Evolutionary conservation across 2,888 invertebrate genomes (phyloP).

Genomic region (Cenopis cana): DNA sequence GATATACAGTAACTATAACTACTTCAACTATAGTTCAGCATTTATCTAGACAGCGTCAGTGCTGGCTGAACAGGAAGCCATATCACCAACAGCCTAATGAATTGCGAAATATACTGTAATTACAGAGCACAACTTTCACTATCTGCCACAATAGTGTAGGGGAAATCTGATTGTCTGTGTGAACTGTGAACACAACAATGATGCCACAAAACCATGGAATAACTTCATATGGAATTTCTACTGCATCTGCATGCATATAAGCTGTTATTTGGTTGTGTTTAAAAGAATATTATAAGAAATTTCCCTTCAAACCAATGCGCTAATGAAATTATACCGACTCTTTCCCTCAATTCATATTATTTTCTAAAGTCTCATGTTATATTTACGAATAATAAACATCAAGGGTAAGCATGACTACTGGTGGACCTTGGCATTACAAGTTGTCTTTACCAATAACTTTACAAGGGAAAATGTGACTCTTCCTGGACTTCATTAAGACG

Average conservation of each 20-base stretch:
- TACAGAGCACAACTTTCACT: constrained; percentile 39
- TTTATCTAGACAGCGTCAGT: not conserved
- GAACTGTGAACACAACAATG: constrained; percentile 59
- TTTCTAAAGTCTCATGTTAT: not conserved
- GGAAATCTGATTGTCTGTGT: constrained; percentile 52
- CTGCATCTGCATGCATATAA: too few species aligned
- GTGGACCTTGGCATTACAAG: constrained; percentile 68
- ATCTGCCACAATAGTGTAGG: constrained; percentile 27
- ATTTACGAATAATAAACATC: constrained; percentile 15
- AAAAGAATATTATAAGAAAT: not conserved
- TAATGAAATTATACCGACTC: not conserved
- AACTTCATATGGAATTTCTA: constrained; percentile 15
- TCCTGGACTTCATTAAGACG: not conserved
- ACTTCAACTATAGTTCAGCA: too few species aligned
- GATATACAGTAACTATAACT: too few species aligned
- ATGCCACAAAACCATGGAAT: constrained; percentile 30
- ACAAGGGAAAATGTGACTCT: not conserved
- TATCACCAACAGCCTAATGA: constrained; percentile 38
- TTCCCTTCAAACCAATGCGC: not conserved
- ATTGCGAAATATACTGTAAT: constrained; percentile 39
- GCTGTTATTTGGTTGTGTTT: not conserved
- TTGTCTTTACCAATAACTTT: constrained; percentile 30
- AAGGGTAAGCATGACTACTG: constrained; percentile 28
- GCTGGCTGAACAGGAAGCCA: constrained; percentile 20
- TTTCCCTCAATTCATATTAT: not conserved